Conservation (phyloP, 1,140 invertebrate species). For the Bemisia tabaci region DNA sequence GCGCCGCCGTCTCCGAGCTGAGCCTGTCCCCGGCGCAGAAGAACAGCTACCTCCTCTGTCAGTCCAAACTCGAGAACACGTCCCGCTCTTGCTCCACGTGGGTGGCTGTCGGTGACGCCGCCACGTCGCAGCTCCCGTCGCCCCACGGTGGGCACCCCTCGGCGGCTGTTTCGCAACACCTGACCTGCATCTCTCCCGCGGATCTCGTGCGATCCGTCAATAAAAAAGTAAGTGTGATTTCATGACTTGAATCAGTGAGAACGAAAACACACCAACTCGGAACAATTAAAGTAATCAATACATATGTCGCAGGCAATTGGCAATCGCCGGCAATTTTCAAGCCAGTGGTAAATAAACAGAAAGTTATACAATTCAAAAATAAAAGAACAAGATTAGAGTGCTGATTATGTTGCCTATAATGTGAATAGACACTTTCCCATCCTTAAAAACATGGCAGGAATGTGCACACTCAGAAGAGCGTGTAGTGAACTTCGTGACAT, state of each 20-base stretch:
- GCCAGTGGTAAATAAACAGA: too few relatives aligned
- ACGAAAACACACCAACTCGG: too few relatives aligned
- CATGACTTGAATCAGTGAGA: too few relatives aligned
- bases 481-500: too few relatives aligned
- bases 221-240: conserved; percentile 49
- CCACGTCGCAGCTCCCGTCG: conserved; percentile 55
- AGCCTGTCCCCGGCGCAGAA: conserved; percentile 41
- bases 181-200: conserved; percentile 46
- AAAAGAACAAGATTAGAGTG: too few relatives aligned
- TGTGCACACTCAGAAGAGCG: too few relatives aligned
- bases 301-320: too few relatives aligned
- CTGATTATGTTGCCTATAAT: too few relatives aligned
- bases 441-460: too few relatives aligned
- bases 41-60: conserved; percentile 39
- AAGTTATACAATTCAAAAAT: too few relatives aligned
- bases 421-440: too few relatives aligned
- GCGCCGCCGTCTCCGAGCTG: conserved; percentile 46
- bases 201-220: conserved; percentile 65
- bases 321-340: conserved; percentile 24
- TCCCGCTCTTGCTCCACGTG: conserved; percentile 74
- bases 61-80: conserved; percentile 44
- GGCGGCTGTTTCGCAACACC: conserved; percentile 31
- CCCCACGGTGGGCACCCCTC: conserved; percentile 46
- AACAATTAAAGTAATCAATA: too few relatives aligned
- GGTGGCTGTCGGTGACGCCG: conserved; percentile 64